Base-by-base conservation (phyloP, 2,797 vertebrate genomes). In the Brachyalestes nurse region DNA sequence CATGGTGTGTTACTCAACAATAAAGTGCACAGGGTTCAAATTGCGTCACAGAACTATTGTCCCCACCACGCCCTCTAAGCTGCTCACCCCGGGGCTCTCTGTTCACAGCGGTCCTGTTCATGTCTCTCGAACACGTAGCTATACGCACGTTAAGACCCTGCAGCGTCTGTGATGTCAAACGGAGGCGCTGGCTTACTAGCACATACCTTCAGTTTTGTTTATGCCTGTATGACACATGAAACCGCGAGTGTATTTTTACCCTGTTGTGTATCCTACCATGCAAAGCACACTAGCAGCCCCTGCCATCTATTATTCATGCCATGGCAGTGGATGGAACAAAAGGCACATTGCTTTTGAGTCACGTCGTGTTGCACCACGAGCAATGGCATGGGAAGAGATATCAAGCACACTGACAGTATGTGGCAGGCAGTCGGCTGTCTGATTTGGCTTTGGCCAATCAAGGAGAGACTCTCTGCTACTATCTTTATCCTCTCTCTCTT, bases 241-340 rank as follows among this genome's bases (percentile, higher is more conserved):
- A 79, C 77, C 70, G 38, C 45, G 70, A 65, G 55, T 45, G 67
- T 86, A 81, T 87, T 84, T 81, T 82, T 81, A 84, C 78, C 78
- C 76, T 38, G 21, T 55, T 86, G 75, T 80, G 78, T 71, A 61
- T 80, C 80, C 78, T 67, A 78, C 75, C 78, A 23, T 87, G 79
- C 64, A 55, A 82, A 83, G 75, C 72, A 71, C 75, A 73, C 49
- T 19, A 51, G 78, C 72, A 85, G 70, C 53, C 77, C 72, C 60
- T 57, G 28, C 72, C 25, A 83, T 85, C 71, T 83, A 87, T 86
- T 83, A 87, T 87, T 87, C 81, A 86, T 86, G 64, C 66, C 38
- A 57, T 74, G 84, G 72, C 81, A 81, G 53, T 74, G 71, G 75
- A 84, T 58, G 75, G 78, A 84, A 81, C 72, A 75, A 64, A 83